These are phyloP conservation scores for Climacteris rufus DNA, from an alignment of 2,113 vertebrate genomes.

Conservation along the genomic window DNA sequence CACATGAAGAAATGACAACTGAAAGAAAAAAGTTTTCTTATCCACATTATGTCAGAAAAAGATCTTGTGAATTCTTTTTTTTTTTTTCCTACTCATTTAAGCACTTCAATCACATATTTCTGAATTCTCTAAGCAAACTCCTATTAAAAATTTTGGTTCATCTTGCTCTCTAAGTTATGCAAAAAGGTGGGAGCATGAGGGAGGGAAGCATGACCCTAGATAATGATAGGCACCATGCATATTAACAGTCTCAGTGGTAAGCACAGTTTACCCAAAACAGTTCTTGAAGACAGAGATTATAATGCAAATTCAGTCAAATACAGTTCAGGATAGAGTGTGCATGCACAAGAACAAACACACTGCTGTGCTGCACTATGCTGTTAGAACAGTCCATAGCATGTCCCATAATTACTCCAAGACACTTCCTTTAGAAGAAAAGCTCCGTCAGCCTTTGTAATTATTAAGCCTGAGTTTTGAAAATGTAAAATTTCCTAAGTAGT, in stretches of 20 bases:
- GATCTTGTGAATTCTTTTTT: not conserved
- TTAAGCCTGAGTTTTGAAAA: not conserved
- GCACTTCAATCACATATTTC: not conserved
- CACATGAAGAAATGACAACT: not conserved
- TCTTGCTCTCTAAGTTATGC: not conserved
- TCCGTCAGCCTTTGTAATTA: not conserved
- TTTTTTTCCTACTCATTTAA: not conserved
- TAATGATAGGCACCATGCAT: rapidly evolving
- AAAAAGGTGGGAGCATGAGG: not conserved
- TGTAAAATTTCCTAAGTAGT: not conserved
- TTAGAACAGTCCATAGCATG: not conserved
- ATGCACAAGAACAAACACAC: not conserved
- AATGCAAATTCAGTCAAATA: not conserved
- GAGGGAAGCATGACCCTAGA: not conserved
- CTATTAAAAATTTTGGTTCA: not conserved
- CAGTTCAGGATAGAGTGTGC: not conserved
- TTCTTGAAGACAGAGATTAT: not conserved
- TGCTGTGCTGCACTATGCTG: not conserved
- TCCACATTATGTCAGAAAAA: not conserved
- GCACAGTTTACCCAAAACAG: not conserved
- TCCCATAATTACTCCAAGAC: not conserved
- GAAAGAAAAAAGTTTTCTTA: not conserved
- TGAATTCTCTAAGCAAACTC: not conserved
- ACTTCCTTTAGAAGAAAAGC: not conserved
- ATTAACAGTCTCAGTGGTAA: not conserved